Percentiles rank a stretch among this genome's conserved stretches.
phyloP scores from a whole-genome alignment of 2,797 vertebrate genomes.

The Phoxinus dragarum region DNA sequence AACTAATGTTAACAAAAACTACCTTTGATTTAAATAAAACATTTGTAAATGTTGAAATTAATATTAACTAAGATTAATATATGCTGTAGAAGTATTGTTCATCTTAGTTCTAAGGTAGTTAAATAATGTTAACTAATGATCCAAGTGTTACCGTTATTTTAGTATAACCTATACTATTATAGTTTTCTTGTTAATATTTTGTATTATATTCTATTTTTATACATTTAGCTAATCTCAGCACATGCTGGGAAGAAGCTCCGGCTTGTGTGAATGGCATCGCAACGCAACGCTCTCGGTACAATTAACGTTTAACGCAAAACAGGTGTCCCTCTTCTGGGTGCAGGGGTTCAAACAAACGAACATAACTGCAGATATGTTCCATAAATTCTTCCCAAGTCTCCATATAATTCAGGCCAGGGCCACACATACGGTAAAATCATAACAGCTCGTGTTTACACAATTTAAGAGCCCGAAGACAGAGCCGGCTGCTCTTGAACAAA shows the following conservation, averaged over 20 bases:
- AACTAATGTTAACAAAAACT: too few relatives aligned
- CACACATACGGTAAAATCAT: conserved; percentile 56
- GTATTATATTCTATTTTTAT: neutral
- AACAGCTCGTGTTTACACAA: conserved; percentile 50
- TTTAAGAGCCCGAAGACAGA: conserved; percentile 43
- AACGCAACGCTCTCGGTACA: conserved; percentile 13
- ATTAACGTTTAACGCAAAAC: conserved; percentile 56
- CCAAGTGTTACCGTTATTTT: too few relatives aligned
- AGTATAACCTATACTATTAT: too few relatives aligned
- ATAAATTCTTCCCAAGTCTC: conserved; percentile 51
- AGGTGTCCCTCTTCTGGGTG: conserved; percentile 49
- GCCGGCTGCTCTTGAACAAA: conserved; percentile 41
- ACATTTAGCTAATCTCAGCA: too few relatives aligned
- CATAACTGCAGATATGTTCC: conserved; percentile 58
- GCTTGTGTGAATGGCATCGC: conserved; percentile 16
- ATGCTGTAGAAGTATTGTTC: too few relatives aligned
- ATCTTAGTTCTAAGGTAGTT: too few relatives aligned
- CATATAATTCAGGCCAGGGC: conserved; percentile 46
- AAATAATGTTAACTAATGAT: too few relatives aligned
- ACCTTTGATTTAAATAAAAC: too few relatives aligned
- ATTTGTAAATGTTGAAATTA: too few relatives aligned
- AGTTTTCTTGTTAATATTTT: neutral
- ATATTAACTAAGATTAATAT: too few relatives aligned
- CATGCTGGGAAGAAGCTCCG: neutral
- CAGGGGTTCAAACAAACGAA: conserved; percentile 50